Evolutionary conservation across 2,888 invertebrate genomes (phyloP).

Genomic region (Tenthredo livida): DNA sequence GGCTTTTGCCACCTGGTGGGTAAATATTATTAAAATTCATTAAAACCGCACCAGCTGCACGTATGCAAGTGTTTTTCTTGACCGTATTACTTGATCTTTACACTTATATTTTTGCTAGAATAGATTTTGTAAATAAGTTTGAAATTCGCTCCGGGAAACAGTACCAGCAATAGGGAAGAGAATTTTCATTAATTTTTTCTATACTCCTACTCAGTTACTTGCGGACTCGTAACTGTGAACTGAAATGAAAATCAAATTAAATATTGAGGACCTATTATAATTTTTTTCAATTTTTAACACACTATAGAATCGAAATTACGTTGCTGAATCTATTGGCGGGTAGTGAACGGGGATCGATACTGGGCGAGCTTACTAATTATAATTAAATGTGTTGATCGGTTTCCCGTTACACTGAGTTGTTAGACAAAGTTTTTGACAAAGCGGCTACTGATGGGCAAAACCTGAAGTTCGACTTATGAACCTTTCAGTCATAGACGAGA

Average conservation of each 20-base stretch:
- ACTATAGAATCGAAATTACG: neutral
- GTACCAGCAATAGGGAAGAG: neutral
- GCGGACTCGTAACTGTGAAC: neutral
- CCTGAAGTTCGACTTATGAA: neutral
- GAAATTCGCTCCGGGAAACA: neutral
- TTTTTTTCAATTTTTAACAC: neutral
- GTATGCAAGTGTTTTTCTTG: slow-evolving; percentile 1
- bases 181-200: neutral
- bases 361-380: neutral
- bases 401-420: slow-evolving; percentile 3
- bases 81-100: neutral
- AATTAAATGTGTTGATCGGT: slow-evolving; percentile 9
- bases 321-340: neutral
- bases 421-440: slow-evolving; percentile 9
- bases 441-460: neutral
- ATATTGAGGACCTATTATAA: neutral
- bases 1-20: slow-evolving; percentile 37
- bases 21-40: slow-evolving; percentile 50
- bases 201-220: neutral
- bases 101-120: neutral
- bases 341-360: neutral
- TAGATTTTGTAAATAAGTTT: neutral
- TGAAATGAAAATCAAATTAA: neutral
- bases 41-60: slow-evolving; percentile 27
- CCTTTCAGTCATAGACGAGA: slow-evolving; percentile 42